Evolutionary conservation across 2,888 invertebrate genomes (phyloP), one percentile per base, ranked within the genome.

Genomic region (Dasysyrphus tricinctus): DNA sequence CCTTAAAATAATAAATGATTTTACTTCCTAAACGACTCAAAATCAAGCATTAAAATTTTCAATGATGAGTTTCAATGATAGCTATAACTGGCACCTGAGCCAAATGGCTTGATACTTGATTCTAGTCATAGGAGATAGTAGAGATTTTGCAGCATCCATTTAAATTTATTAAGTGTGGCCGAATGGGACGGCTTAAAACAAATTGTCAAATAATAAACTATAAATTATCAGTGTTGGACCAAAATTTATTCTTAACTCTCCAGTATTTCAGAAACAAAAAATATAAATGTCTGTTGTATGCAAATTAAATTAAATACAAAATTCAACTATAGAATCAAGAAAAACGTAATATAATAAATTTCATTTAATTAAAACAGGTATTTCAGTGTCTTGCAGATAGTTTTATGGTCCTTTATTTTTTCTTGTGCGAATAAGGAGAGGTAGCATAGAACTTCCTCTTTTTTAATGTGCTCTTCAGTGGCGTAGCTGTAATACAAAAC

Each of bases 371-470:
- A 65, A 72, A 77, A 69, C 65, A 85, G 61, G 61, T 85, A 77
- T 56, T 77, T 74, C 61, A 76, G 72, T 72, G 34, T 44, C n/a
- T 37, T 65, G 7, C 32, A 11, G 7, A 37, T 29, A 12, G 11
- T 19, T 19, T 42, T 67, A 19, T 54, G 11, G 24, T 34, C 16
- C 11, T 34, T 80, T 70, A 84, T 59, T 85, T 85, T 79, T 91
- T 91, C 77, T 91, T 91, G 42, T 89, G 89, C 9, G 89, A 88
- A 67, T 90, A 90, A 12, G 91, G 90, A 7, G 91, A 90, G 11
- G 91, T 91, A 39, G 89, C 91, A 76, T 90, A 91, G 80, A 92
- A 92, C 80, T 91, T 92, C 5, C 92, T 90, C 74, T 93, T 91
- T 82, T 92, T 92, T 12, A 91, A 88, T 14, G 91, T 91, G 69